These are phyloP conservation scores for Alosa alosa DNA, from an alignment of 2,113 vertebrate genomes.

Conservation along the genomic window DNA sequence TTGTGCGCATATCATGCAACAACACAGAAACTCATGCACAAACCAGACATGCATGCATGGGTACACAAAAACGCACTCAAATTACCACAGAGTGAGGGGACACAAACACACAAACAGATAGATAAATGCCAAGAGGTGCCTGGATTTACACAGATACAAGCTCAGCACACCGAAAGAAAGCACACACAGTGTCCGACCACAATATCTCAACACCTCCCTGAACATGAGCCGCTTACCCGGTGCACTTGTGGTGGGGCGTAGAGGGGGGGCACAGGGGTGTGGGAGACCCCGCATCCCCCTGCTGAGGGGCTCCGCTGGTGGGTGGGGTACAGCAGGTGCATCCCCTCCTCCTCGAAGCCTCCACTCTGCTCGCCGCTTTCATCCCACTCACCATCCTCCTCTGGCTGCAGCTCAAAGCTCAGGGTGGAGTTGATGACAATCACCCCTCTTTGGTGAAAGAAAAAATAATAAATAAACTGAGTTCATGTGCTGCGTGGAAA, in stretches of 20 bases:
- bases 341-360: constrained; percentile 10
- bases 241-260: constrained; percentile 27
- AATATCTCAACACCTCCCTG: neutral
- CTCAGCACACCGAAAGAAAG: neutral
- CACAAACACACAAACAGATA: neutral
- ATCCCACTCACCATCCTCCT: constrained; percentile 4
- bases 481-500: neutral
- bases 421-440: constrained; percentile 73
- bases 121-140: neutral
- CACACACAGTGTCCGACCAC: neutral
- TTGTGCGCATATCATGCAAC: neutral
- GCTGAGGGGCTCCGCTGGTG: constrained; percentile 33
- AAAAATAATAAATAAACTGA: neutral
- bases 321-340: constrained; percentile 58
- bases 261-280: constrained; percentile 43
- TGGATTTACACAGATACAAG: neutral
- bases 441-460: constrained; percentile 68
- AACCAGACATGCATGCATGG: neutral
- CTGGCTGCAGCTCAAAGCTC: constrained; percentile 76
- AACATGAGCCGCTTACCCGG: constrained; percentile 61
- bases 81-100: neutral
- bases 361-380: constrained; percentile 14
- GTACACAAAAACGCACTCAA: neutral
- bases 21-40: neutral
- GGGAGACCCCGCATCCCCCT: constrained; percentile 63